Evolutionary conservation across 2,113 vertebrate species (phyloP).

Genomic region (Oophaga pumilio): DNA sequence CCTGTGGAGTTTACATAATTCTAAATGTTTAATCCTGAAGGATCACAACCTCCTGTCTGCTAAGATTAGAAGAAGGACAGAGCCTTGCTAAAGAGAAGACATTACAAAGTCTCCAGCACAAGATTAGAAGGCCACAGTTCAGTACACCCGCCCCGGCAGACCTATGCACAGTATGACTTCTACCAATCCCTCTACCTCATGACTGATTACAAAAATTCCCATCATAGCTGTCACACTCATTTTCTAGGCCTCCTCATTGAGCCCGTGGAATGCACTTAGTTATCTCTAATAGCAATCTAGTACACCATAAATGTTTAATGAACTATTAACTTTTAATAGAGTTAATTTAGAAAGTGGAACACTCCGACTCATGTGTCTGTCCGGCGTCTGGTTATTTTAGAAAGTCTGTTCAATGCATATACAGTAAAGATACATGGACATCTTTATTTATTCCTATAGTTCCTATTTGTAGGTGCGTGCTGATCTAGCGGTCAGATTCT

Average conservation of each 20-base stretch:
- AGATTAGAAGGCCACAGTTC: neutral
- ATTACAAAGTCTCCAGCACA: neutral
- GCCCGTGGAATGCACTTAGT: conserved; percentile 47
- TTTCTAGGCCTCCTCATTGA: conserved; percentile 22
- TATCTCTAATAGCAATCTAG: conserved; percentile 52
- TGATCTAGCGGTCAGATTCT: too few relatives aligned
- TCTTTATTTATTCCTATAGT: too few relatives aligned
- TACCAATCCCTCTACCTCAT: neutral
- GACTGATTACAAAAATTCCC: neutral
- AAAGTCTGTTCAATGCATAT: neutral
- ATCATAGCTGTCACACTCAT: neutral
- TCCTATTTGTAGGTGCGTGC: too few relatives aligned
- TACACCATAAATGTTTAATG: conserved; percentile 54
- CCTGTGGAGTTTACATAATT: conserved; percentile 47
- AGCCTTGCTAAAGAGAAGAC: conserved; percentile 42
- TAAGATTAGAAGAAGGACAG: conserved; percentile 53
- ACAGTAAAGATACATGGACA: too few relatives aligned
- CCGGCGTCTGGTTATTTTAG: neutral
- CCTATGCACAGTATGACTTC: neutral
- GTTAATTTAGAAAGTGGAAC: conserved; percentile 54
- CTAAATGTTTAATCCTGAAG: conserved; percentile 58
- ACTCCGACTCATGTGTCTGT: conserved; percentile 17
- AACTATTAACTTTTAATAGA: conserved; percentile 57
- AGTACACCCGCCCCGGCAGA: neutral
- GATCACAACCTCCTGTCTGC: conserved; percentile 57